Conservation (phyloP, 2,888 invertebrate genomes). For the Ectemnius lituratus region DNA sequence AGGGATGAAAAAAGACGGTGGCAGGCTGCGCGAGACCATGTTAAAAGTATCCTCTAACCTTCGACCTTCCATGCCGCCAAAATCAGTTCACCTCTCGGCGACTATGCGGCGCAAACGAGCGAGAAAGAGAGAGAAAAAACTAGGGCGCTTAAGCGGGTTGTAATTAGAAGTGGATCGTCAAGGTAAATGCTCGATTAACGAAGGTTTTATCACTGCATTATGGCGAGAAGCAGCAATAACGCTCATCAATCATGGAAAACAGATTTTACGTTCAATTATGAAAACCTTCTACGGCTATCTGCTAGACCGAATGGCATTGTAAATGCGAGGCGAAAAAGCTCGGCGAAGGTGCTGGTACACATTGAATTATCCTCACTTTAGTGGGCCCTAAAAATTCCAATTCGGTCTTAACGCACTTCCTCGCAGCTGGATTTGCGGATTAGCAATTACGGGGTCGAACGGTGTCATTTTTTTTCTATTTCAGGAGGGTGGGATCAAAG, state of each 20-base stretch:
- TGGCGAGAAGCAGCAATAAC: constrained; percentile 41
- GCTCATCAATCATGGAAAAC: constrained; percentile 63
- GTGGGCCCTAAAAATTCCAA: constrained; percentile 64
- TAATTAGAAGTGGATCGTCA: constrained; percentile 34
- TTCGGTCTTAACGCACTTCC: constrained; percentile 59
- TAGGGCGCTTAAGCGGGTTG: constrained; percentile 7
- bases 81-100: constrained; percentile 14
- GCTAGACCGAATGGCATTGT: neutral
- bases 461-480: constrained; percentile 33
- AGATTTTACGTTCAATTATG: constrained; percentile 67
- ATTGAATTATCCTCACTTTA: constrained; percentile 41
- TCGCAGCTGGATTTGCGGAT: constrained; percentile 39
- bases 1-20: neutral
- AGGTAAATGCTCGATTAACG: constrained; percentile 42
- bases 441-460: constrained; percentile 17
- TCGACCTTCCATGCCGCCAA: constrained; percentile 34
- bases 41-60: constrained; percentile 51
- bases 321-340: constrained; percentile 23
- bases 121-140: constrained; percentile 21
- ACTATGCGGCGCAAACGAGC: constrained; percentile 2
- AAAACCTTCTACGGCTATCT: constrained; percentile 37
- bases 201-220: constrained; percentile 40
- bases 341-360: constrained; percentile 7
- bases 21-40: constrained; percentile 39
- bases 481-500: constrained; percentile 10